These are phyloP conservation scores for Catharus fuscescens DNA, from an alignment of 2,113 vertebrate species.

Conservation along the genomic window DNA sequence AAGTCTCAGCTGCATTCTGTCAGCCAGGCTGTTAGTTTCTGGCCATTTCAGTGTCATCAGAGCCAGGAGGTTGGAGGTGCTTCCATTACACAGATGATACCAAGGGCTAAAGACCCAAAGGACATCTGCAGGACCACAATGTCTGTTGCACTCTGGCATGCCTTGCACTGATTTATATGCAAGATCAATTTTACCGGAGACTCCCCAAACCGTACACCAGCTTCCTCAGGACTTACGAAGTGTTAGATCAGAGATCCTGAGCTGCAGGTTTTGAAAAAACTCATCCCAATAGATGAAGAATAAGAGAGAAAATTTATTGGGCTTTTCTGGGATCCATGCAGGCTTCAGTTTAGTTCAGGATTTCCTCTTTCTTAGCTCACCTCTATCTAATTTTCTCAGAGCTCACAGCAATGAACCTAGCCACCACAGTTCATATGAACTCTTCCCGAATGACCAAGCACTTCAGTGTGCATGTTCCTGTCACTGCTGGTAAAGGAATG, in stretches of 20 bases:
- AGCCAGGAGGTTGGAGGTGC: neutral
- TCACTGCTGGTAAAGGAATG: slow-evolving; percentile 46
- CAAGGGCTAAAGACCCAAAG: neutral
- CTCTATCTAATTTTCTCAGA: slow-evolving; percentile 6
- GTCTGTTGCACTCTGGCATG: neutral
- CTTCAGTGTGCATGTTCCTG: slow-evolving; percentile 7
- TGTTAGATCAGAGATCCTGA: neutral
- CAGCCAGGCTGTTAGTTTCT: neutral
- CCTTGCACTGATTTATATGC: neutral
- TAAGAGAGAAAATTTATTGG: neutral
- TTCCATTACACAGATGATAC: neutral
- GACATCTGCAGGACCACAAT: neutral
- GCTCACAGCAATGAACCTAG: slow-evolving; percentile 11
- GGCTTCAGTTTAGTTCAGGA: neutral
- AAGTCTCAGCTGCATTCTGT: slow-evolving; percentile 1
- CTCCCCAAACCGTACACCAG: neutral
- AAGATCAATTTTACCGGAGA: neutral
- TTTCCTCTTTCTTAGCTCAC: slow-evolving; percentile 27
- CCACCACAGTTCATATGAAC: slow-evolving; percentile 28
- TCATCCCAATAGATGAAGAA: neutral
- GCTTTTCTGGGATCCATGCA: neutral
- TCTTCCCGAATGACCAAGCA: neutral
- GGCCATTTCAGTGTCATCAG: neutral
- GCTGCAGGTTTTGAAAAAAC: neutral
- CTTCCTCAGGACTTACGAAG: neutral